These are phyloP conservation scores for Drosophila parabipectinata DNA, from an alignment of 1,140 invertebrate species.

Conservation along the genomic window DNA sequence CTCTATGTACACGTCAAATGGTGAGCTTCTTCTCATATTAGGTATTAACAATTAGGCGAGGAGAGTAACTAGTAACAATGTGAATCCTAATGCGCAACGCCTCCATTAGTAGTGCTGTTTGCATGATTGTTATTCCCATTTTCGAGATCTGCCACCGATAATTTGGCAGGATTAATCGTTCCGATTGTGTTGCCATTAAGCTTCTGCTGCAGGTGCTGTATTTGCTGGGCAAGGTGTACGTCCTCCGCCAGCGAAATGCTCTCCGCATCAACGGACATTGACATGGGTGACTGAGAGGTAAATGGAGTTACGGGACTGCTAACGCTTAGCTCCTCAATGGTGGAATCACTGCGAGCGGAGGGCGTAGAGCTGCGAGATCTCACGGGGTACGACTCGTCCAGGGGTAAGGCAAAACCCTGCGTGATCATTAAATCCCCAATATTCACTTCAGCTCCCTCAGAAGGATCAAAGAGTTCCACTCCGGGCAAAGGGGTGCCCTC, in stretches of 20 bases:
- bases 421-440: slow-evolving; percentile 74
- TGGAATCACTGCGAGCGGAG: slow-evolving; percentile 65
- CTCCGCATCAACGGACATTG: slow-evolving; percentile 58
- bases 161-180: slow-evolving; percentile 45
- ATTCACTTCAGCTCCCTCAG: slow-evolving; percentile 72
- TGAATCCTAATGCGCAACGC: slow-evolving; percentile 13
- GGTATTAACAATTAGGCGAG: slow-evolving; percentile 31
- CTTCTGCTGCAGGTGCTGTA: slow-evolving; percentile 69
- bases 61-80: slow-evolving; percentile 38
- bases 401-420: slow-evolving; percentile 70
- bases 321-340: slow-evolving; percentile 64
- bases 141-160: slow-evolving; percentile 53
- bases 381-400: slow-evolving; percentile 65
- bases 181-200: slow-evolving; percentile 57
- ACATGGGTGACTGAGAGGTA: slow-evolving; percentile 63
- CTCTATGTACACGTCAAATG: slow-evolving; percentile 66
- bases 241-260: slow-evolving; percentile 55
- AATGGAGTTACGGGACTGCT: slow-evolving; percentile 51
- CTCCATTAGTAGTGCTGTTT: slow-evolving; percentile 20
- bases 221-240: slow-evolving; percentile 58
- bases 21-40: slow-evolving; percentile 47
- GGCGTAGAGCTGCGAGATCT: slow-evolving; percentile 68
- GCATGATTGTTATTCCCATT: slow-evolving; percentile 53
- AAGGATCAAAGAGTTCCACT: slow-evolving; percentile 86
- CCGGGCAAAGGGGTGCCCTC: slow-evolving; percentile 87